Evolutionary conservation across 2,888 invertebrate species (phyloP), one percentile per base, ranked within the genome.

Genomic region (Neria commutata): DNA sequence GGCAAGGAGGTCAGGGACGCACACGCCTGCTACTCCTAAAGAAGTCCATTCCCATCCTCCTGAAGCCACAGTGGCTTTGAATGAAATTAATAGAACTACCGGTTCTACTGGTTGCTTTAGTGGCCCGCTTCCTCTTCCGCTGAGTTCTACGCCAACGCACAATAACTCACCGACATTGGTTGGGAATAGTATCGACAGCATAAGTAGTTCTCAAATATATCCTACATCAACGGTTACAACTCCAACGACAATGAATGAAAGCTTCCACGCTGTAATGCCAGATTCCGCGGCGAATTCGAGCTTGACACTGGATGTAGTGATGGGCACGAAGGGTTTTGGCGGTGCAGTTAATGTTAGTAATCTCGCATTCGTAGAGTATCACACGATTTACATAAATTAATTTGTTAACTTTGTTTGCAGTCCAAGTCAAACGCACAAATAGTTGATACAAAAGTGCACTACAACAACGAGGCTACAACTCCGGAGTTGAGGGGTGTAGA

Each of bases 381-480:
- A n/a, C n/a, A n/a, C n/a, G n/a, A n/a, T n/a, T 37, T 37, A 37
- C n/a, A 14, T 4, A 14, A n/a, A 37, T 37, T 42, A 19, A 3
- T 21, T 42, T 21, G 17, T 19, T 19, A 17, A 42, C 21, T 42
- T 42, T 42, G 21, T 42, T 37, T 8, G 21, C 37, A 37, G n/a
- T n/a, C 4, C 16, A 8, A 64, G 58, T 58, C 63, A 58, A 66
- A 62, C 60, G 59, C 64, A 63, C 67, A 64, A 56, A 54, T 62
- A 56, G 54, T 60, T 52, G 63, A 63, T 55, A 58, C 61, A 59
- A 62, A 65, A 56, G 61, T 63, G 65, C 61, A 62, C n/a, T n/a
- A n/a, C 62, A 65, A 62, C 60, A 59, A 52, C 52, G 48, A 56
- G 14, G 56, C 23, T 55, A n/a, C 54, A 46, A 37, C 24, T 24